Evolutionary conservation across 2,113 vertebrate genomes (phyloP).

Genomic region (Engraulis encrasicolus): DNA sequence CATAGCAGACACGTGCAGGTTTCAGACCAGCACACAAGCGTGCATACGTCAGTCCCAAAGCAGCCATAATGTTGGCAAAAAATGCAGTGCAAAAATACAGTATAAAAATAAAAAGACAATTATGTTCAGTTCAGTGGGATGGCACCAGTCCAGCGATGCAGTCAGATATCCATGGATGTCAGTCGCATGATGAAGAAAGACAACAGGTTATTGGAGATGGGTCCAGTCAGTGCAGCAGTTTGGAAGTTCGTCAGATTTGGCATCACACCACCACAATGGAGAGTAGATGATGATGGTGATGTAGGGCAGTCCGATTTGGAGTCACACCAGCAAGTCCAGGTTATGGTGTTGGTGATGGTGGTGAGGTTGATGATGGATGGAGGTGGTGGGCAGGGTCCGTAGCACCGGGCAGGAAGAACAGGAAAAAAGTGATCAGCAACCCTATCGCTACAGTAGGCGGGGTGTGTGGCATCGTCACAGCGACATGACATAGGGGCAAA

Average conservation of each 20-base stretch:
- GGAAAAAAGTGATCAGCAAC: constrained; percentile 84
- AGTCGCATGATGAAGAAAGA: neutral
- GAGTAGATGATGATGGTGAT: too few species aligned
- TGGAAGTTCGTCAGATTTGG: neutral
- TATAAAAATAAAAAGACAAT: neutral
- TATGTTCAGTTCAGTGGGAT: neutral
- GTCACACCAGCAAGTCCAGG: neutral
- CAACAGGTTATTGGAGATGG: neutral
- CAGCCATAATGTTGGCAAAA: constrained; percentile 51
- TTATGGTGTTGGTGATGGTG: constrained; percentile 29
- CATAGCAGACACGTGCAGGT: constrained; percentile 52
- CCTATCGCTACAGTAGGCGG: constrained; percentile 76
- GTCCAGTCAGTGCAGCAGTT: constrained; percentile 7
- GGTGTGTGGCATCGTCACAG: constrained; percentile 67
- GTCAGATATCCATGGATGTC: too few species aligned
- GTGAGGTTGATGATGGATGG: constrained; percentile 37
- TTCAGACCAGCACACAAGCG: constrained; percentile 58
- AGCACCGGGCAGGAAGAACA: constrained; percentile 76
- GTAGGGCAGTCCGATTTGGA: neutral
- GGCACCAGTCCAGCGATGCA: neutral
- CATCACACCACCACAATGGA: neutral
- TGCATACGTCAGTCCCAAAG: constrained; percentile 56
- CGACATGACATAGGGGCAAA: constrained; percentile 73
- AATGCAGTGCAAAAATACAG: neutral
- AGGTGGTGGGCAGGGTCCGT: constrained; percentile 47